phyloP scores from a whole-genome alignment of 2,888 invertebrate genomes.

The Penaeus monodon region DNA sequence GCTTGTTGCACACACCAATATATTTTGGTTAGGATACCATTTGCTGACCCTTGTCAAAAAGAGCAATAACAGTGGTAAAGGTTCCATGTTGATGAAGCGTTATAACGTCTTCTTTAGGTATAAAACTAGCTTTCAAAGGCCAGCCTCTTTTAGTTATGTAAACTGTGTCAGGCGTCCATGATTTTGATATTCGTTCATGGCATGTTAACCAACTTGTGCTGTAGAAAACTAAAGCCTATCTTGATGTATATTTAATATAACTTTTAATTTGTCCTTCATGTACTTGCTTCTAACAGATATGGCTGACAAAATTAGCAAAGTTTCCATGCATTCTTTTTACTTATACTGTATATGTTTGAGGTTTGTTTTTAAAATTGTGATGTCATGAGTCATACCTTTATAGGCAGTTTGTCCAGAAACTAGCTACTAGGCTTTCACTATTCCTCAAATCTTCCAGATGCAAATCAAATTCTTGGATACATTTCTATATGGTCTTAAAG shows the following conservation, averaged over 20 bases:
- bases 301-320: conserved; percentile 27
- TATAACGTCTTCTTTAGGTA: conserved; percentile 18
- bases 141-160: conserved; percentile 22
- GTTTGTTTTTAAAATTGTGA: too few relatives aligned
- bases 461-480: conserved; percentile 29
- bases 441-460: conserved; percentile 34
- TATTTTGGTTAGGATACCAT: background rate
- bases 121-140: background rate
- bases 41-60: background rate
- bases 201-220: conserved; percentile 22
- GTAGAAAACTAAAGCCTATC: conserved; percentile 19
- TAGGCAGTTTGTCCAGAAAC: too few relatives aligned
- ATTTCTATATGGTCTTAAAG: background rate
- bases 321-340: conserved; percentile 12
- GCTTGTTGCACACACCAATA: conserved; percentile 24
- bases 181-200: conserved; percentile 19
- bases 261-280: background rate
- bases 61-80: conserved; percentile 39
- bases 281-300: conserved; percentile 20
- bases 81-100: conserved; percentile 28
- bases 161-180: conserved; percentile 10
- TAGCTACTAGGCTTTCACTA: conserved; percentile 10
- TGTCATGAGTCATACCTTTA: too few relatives aligned
- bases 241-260: conserved; percentile 36
- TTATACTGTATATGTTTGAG: too few relatives aligned